Base-by-base conservation (phyloP, 1,140 invertebrate genomes). In the Psix sp. region DNA sequence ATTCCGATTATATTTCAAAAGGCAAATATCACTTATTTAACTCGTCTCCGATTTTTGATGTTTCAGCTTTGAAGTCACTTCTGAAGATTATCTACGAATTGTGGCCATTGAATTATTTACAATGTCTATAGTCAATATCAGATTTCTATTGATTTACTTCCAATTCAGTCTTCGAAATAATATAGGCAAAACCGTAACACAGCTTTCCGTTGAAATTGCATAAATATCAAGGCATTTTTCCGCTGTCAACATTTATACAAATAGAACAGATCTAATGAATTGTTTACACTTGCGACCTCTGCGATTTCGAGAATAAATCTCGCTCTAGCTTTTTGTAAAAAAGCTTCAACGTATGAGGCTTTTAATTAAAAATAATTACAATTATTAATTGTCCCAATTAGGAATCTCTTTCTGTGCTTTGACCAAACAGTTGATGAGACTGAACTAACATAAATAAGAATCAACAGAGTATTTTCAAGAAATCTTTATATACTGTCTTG, bases 1-100 rank as follows among this genome's bases (percentile, higher is more conserved):
- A 52, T 52, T n/a, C 11, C 13, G 31, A 17, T 54, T 54, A 11
- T 35, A 31, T 39, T 48, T 52, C 60, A 65, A 46, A 52, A 65
- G 42, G 39, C 31, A 38, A 43, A 45, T 16, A 26, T 29, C 21
- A 29, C 6, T 54, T 40, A 54, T 54, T 54, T 16, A 35, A 38
- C n/a, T 38, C 13, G 60, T 17, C 20, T 31, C 5, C 20, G 40
- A 33, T 26, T 54, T 65, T 65, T 65, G 33, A 54, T 54, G 45
- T 54, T 65, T 54, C 42, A 65, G 60, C 49, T 65, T 54, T 16
- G 14, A 45, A 54, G 60, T 65, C 48, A 65, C 18, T 65, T 51
- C 24, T 18, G 13, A 7, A 40, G 20, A 42, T 43, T 40, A 35
- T 11, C 17, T 45, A 26, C 18, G 40, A 20, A 33, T 48, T 54